Percentiles rank a stretch among this genome's conserved stretches.
Evolutionary conservation across 2,888 invertebrate genomes (phyloP).

Genomic region (Coecobrya sp.): DNA sequence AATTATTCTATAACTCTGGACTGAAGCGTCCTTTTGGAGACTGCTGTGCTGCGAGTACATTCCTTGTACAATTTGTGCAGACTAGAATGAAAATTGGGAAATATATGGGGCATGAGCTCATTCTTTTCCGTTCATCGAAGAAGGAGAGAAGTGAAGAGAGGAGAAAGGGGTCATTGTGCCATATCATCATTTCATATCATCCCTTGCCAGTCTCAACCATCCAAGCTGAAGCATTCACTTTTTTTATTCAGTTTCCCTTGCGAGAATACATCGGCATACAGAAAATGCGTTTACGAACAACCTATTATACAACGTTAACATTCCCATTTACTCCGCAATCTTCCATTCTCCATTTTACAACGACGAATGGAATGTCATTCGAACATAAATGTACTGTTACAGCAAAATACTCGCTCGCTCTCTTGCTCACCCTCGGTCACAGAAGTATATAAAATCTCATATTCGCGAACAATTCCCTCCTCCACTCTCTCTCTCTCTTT

Average conservation of each 20-base stretch:
- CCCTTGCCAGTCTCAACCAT: constrained; percentile 76
- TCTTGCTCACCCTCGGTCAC: constrained; percentile 6
- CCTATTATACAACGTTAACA: constrained; percentile 34
- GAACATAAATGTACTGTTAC: not conserved
- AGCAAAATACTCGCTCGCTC: not conserved
- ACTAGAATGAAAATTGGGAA: constrained; percentile 61
- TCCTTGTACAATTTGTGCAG: not conserved
- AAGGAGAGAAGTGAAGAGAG: constrained; percentile 54
- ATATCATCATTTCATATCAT: constrained; percentile 79
- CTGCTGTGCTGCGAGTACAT: not conserved
- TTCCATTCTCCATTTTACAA: constrained; percentile 18
- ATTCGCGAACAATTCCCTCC: constrained; percentile 58
- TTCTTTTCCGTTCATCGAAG: constrained; percentile 67
- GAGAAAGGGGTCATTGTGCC: constrained; percentile 82
- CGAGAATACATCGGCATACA: not conserved
- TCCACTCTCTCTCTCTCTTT: not conserved
- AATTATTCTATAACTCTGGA: not conserved
- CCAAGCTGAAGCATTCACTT: constrained; percentile 44
- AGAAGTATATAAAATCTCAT: constrained; percentile 56
- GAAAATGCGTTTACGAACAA: not conserved
- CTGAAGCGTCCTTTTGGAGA: not conserved
- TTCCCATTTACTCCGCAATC: constrained; percentile 26
- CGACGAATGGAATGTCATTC: constrained; percentile 15
- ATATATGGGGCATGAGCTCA: constrained; percentile 74
- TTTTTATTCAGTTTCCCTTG: constrained; percentile 46